Evolutionary conservation across 2,797 vertebrate genomes (phyloP).

Genomic region (Lepus townsendii): DNA sequence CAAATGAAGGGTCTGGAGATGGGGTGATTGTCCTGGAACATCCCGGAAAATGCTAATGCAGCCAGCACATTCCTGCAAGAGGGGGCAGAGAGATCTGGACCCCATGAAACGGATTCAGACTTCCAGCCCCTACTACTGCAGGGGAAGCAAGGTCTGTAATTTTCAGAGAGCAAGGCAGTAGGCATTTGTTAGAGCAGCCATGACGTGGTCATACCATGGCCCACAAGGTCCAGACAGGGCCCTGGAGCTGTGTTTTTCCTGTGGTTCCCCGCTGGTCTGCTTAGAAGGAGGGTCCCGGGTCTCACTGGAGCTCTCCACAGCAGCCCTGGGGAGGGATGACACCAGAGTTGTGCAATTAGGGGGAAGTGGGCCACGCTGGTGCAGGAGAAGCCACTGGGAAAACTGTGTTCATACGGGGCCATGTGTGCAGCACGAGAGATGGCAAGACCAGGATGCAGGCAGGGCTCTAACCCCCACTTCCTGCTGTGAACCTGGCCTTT

Average conservation of each 20-base stretch:
- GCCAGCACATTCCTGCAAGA: background rate
- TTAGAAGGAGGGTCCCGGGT: background rate
- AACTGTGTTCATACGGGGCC: background rate
- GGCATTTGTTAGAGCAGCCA: background rate
- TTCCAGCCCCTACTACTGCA: background rate
- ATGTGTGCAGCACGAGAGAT: too few species aligned
- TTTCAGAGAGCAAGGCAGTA: background rate
- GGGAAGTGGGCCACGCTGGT: background rate
- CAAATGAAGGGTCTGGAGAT: background rate
- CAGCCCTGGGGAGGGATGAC: background rate
- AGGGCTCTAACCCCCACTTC: background rate
- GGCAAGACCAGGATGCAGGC: background rate
- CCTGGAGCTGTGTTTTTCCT: too few species aligned
- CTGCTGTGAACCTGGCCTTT: background rate
- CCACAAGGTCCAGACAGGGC: fast-evolving
- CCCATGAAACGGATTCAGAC: too few species aligned
- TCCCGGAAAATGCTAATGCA: too few species aligned
- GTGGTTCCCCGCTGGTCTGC: fast-evolving
- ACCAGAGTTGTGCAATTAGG: background rate
- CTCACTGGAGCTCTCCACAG: background rate
- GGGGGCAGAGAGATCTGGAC: background rate
- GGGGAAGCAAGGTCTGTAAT: background rate
- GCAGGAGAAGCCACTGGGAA: background rate
- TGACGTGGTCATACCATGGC: background rate
- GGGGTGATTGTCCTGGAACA: background rate